A percentile compares a stretch with the other conserved stretches of the same genome.
phyloP scores from a whole-genome alignment of 2,113 vertebrate genomes.

The Oncorhynchus masou region DNA sequence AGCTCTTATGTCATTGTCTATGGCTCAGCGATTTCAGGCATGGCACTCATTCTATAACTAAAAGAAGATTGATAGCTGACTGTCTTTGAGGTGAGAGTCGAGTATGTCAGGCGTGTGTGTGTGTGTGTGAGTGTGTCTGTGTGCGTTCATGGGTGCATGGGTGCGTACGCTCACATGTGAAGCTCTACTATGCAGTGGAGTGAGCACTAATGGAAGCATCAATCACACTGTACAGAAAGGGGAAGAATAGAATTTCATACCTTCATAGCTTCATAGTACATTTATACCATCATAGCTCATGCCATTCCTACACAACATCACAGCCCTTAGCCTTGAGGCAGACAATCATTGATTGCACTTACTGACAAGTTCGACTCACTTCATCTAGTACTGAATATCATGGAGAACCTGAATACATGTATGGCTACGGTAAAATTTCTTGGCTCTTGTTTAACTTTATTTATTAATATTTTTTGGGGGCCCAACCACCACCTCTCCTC shows the following conservation, averaged over 20 bases:
- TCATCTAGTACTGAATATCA: too few relatives aligned
- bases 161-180: background rate
- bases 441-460: too few relatives aligned
- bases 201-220: background rate
- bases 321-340: too few relatives aligned
- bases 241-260: background rate
- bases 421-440: too few relatives aligned
- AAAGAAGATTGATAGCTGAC: constrained; percentile 3
- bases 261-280: background rate
- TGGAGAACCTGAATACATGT: too few relatives aligned
- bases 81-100: background rate
- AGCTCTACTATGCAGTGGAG: too few relatives aligned
- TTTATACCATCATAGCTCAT: too few relatives aligned
- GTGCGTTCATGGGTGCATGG: background rate
- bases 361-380: too few relatives aligned
- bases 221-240: background rate
- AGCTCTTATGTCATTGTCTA: background rate
- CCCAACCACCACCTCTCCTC: too few relatives aligned
- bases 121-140: background rate
- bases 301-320: too few relatives aligned
- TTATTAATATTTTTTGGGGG: too few relatives aligned
- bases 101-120: background rate
- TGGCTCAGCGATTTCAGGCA: background rate
- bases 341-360: too few relatives aligned
- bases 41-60: background rate